phyloP scores from a whole-genome alignment of 1,140 invertebrate genomes.

The Drosophila neocordata region DNA sequence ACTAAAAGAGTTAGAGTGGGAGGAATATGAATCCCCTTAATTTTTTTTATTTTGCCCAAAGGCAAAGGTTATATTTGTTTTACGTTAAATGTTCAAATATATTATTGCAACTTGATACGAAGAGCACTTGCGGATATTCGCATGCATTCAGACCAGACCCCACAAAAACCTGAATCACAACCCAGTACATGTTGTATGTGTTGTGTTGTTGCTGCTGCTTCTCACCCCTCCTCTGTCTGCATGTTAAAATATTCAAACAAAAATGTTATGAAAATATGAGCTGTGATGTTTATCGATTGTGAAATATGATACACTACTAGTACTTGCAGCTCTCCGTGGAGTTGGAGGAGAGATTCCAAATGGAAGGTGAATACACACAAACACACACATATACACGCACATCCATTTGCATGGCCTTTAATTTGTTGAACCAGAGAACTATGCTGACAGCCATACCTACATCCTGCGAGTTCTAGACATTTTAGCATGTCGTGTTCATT shows the following conservation, averaged over 20 bases:
- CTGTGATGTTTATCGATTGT: constrained; percentile 82
- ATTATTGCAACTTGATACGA: constrained; percentile 70
- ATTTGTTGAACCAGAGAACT: constrained; percentile 55
- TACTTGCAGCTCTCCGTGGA: background rate
- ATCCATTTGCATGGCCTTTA: constrained; percentile 66
- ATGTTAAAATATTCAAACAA: constrained; percentile 73
- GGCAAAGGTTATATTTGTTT: constrained; percentile 81
- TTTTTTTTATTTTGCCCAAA: constrained; percentile 10
- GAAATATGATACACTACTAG: constrained; percentile 73
- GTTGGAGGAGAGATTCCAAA: background rate
- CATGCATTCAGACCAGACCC: constrained; percentile 7
- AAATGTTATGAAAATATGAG: constrained; percentile 81
- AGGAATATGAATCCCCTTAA: constrained; percentile 16
- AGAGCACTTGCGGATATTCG: constrained; percentile 59
- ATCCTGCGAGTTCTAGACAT: background rate
- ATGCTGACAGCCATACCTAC: constrained; percentile 39
- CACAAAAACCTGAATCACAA: constrained; percentile 36
- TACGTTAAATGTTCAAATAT: constrained; percentile 82
- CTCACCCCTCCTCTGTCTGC: constrained; percentile 27
- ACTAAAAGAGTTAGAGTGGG: constrained; percentile 19
- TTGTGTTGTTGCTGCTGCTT: constrained; percentile 22
- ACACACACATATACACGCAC: constrained; percentile 13
- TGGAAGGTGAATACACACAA: constrained; percentile 15
- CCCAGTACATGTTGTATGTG: constrained; percentile 34
- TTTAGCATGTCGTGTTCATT: constrained; percentile 7